A percentile compares a stretch with the other conserved stretches of the same genome.
phyloP scores from a whole-genome alignment of 37 sponge, comb jelly and placozoan species.

The Dysidea cf. avara region DNA sequence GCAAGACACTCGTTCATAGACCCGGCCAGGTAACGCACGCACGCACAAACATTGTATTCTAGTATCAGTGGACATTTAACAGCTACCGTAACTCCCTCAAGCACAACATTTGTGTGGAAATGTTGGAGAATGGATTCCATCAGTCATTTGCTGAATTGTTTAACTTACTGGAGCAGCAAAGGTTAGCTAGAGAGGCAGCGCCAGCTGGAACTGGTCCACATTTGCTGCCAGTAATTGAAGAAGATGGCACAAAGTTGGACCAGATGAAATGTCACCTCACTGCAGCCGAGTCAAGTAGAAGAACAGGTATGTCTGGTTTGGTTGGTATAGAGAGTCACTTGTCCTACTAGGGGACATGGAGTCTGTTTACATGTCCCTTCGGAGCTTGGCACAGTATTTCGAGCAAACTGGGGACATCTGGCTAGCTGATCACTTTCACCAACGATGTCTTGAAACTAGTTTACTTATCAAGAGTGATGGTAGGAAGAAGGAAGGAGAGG shows the following conservation, averaged over 20 bases:
- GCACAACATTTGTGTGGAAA: conserved; percentile 77
- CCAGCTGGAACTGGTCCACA: conserved; percentile 39
- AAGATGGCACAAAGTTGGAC: conserved; percentile 61
- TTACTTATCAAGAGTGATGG: conserved; percentile 55
- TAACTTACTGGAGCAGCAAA: conserved; percentile 57
- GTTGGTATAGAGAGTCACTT: background rate
- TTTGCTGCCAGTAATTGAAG: conserved; percentile 67
- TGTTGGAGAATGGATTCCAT: conserved; percentile 81
- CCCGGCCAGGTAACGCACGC: no score
- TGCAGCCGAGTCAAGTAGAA: background rate
- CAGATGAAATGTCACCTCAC: conserved; percentile 40
- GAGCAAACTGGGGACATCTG: conserved; percentile 72
- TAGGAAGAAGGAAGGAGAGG: conserved; percentile 76
- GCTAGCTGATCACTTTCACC: conserved; percentile 85
- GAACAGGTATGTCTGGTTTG: conserved; percentile 14
- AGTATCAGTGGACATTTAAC: background rate
- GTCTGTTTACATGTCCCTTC: conserved; percentile 53
- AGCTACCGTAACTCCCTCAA: conserved; percentile 72
- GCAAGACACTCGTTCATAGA: no score
- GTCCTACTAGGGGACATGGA: conserved; percentile 59
- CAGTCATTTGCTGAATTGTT: conserved; percentile 78
- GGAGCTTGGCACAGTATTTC: conserved; percentile 76
- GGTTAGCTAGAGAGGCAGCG: conserved; percentile 64
- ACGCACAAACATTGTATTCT: no score
- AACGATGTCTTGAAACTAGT: conserved; percentile 73